phyloP scores from a whole-genome alignment of 2,797 vertebrate genomes.

The Notamacropus eugenii region DNA sequence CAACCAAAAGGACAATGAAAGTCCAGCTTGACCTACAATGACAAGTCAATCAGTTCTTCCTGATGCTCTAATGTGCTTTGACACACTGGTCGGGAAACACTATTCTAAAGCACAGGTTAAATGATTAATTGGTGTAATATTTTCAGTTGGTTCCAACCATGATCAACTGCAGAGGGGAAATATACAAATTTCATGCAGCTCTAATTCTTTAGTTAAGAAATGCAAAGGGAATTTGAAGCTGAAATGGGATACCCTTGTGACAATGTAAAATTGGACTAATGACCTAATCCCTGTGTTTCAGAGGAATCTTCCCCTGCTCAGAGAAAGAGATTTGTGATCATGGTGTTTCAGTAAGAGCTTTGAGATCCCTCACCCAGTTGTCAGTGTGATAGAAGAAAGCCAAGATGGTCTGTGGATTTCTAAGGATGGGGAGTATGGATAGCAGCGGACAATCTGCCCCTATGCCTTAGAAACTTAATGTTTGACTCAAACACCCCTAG shows the following conservation, averaged over 20 bases:
- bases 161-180: conserved; percentile 7
- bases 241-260: not conserved
- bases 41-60: not conserved
- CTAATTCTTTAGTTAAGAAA: not conserved
- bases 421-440: not conserved
- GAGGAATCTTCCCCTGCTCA: not conserved
- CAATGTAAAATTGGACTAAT: not conserved
- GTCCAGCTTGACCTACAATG: not conserved
- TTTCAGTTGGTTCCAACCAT: conserved; percentile 19
- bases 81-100: not conserved
- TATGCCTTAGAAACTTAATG: not conserved
- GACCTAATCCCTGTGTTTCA: not conserved
- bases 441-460: not conserved
- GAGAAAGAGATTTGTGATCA: not conserved
- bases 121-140: not conserved
- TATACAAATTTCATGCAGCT: not conserved
- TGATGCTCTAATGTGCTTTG: not conserved
- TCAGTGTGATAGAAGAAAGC: not conserved
- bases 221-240: not conserved
- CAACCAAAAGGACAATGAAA: not conserved
- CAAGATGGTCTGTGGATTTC: not conserved
- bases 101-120: conserved; percentile 35
- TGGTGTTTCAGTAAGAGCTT: not conserved
- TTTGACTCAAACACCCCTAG: not conserved
- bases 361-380: fast-evolving